Evolutionary conservation across 2,888 invertebrate genomes (phyloP), one percentile per base, ranked within the genome.

Genomic region (Gnatocerus cornutus): DNA sequence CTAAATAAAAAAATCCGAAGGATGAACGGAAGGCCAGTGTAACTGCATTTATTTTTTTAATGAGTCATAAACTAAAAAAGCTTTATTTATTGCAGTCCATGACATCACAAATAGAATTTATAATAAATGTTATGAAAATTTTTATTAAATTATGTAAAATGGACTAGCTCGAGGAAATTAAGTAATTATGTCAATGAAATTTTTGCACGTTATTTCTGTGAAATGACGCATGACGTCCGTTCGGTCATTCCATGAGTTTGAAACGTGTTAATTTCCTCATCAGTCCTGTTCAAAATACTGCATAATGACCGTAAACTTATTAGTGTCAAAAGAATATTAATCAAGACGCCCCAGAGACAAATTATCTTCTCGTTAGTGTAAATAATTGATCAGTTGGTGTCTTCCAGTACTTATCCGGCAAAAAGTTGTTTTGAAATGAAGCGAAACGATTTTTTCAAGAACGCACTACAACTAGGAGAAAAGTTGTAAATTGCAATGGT

Each of bases 281-380:
- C 39, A 41, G 30, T 41, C 2, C 10, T 56, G 16, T 53, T 53
- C 53, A 3, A 56, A 52, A 56, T 56, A 56, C 41, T n/a, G 6
- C 48, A 29, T 59, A 59, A 59, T 59, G 46, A 59, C 33, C 59
- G 45, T 29, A 46, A 46, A 48, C 33, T 59, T 29, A 59, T 59
- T 59, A 59, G 46, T 48, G 59, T 59, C 59, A 46, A 43, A 58
- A 58, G 56, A 58, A 58, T 58, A 58, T 58, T 58, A 58, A 58
- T 58, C 43, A 58, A 58, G 12, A 10, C 37, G 8, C 29, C 33
- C 30, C 8, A 12, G 10, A 43, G 43, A 58, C 56, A 58, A 59
- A 48, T 46, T 59, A 46, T 53, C 53, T 27, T 8, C 53, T 33
- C 9, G 33, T 33, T 53, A 27, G 48, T 27, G 29, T 14, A 50